A percentile compares a stretch with the other conserved stretches of the same genome.
phyloP scores from a whole-genome alignment of 2,888 invertebrate species.

The Ashinkailepas kermadecensis region DNA sequence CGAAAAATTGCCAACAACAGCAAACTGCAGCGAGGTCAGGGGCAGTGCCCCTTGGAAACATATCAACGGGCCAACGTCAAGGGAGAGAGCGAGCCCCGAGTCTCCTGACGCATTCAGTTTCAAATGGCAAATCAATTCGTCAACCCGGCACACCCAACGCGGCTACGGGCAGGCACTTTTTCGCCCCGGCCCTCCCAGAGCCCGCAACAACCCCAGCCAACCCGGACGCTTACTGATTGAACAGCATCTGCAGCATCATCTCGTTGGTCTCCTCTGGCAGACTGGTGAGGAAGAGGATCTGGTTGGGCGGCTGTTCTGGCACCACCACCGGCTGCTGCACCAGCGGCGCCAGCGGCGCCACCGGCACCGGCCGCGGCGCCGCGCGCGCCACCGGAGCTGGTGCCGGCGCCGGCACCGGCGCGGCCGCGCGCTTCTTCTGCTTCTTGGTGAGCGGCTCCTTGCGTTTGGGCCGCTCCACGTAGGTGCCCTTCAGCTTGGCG shows the following conservation, averaged over 20 bases:
- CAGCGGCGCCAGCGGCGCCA: background rate
- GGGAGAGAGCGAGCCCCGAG: too few relatives aligned
- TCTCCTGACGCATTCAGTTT: too few relatives aligned
- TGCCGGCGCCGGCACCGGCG: constrained; percentile 55
- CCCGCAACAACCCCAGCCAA: too few relatives aligned
- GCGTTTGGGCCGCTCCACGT: constrained; percentile 85
- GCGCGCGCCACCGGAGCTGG: constrained; percentile 46
- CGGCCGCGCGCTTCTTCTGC: constrained; percentile 51
- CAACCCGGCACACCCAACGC: too few relatives aligned
- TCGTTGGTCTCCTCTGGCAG: constrained; percentile 97
- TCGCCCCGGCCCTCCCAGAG: too few relatives aligned
- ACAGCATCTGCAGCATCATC: constrained; percentile 98
- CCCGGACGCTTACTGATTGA: constrained; percentile 74
- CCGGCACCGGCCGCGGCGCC: background rate
- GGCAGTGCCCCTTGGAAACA: too few relatives aligned
- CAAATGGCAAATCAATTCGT: too few relatives aligned
- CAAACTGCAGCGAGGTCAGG: too few relatives aligned
- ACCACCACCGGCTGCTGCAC: constrained; percentile 26
- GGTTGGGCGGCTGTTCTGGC: constrained; percentile 94
- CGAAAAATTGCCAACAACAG: too few relatives aligned
- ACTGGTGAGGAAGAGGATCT: constrained; percentile 98
- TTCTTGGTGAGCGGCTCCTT: constrained; percentile 57
- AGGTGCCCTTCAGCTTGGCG: constrained; percentile 96
- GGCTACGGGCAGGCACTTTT: too few relatives aligned
- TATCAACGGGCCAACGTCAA: too few relatives aligned